Evolutionary conservation across 2,888 invertebrate genomes (phyloP).

Genomic region (Blastobasis lacticolella): DNA sequence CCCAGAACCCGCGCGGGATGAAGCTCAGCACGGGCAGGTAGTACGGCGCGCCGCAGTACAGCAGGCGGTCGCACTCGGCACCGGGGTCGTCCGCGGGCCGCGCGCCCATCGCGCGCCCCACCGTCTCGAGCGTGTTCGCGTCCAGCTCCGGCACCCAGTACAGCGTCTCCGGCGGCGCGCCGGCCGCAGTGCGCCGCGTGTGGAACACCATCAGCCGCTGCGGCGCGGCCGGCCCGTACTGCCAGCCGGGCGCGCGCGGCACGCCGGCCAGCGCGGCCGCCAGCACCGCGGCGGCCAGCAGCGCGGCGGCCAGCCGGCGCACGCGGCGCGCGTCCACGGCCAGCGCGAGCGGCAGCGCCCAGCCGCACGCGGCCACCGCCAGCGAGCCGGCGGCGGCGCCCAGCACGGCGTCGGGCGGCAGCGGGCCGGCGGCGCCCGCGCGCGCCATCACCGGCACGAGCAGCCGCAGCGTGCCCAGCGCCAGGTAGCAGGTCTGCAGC

Average conservation of each 20-base stretch:
- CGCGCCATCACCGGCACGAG: conserved; percentile 89
- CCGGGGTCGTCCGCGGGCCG: conserved; percentile 9
- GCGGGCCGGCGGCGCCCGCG: conserved; percentile 56
- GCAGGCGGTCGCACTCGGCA: conserved; percentile 73
- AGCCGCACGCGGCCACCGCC: conserved; percentile 38
- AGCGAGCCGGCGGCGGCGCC: not conserved
- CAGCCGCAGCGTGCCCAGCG: conserved; percentile 79
- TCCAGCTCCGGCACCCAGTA: conserved; percentile 86
- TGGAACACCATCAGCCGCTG: conserved; percentile 81
- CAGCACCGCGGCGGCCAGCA: not conserved
- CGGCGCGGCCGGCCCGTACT: conserved; percentile 77
- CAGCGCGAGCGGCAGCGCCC: conserved; percentile 44
- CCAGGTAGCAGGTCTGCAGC: conserved; percentile 80
- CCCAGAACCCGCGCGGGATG: conserved; percentile 77
- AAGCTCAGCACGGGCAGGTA: conserved; percentile 82
- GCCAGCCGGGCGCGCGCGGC: conserved; percentile 36
- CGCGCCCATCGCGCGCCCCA: conserved; percentile 18
- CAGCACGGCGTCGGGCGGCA: conserved; percentile 50
- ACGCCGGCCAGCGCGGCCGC: conserved; percentile 10
- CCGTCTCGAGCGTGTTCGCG: conserved; percentile 77
- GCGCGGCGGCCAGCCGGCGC: not conserved
- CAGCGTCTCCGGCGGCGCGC: conserved; percentile 31
- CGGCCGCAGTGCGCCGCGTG: conserved; percentile 67
- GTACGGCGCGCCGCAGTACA: conserved; percentile 88
- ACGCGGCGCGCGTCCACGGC: conserved; percentile 17